Evolutionary conservation across 2,113 vertebrate genomes (phyloP).

Genomic region (Scatophagus argus): DNA sequence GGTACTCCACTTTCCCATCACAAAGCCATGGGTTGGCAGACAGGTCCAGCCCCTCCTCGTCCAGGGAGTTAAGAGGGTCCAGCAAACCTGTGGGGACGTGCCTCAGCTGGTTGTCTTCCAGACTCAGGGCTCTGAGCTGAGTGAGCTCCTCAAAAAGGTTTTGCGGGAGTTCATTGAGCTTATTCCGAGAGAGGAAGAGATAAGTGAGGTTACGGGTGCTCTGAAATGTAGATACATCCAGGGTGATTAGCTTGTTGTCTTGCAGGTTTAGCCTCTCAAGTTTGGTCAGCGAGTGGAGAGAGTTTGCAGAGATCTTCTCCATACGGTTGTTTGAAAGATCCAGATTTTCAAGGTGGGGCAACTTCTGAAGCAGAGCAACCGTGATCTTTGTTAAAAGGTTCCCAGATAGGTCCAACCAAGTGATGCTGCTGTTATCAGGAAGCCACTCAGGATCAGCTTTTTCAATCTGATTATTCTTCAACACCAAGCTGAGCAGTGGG

Average conservation of each 20-base stretch:
- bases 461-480: constrained; percentile 84
- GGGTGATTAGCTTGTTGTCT: constrained; percentile 78
- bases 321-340: constrained; percentile 86
- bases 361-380: constrained; percentile 59
- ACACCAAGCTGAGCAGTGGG: constrained; percentile 81
- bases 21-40: constrained; percentile 88
- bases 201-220: constrained; percentile 64
- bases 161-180: constrained; percentile 67
- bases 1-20: constrained; percentile 66
- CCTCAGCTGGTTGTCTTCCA: constrained; percentile 84
- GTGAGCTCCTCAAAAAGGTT: constrained; percentile 71
- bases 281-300: constrained; percentile 58
- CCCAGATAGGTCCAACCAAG: constrained; percentile 83
- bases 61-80: constrained; percentile 66
- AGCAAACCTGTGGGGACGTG: constrained; percentile 70
- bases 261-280: constrained; percentile 85
- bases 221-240: constrained; percentile 67
- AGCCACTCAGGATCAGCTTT: constrained; percentile 72
- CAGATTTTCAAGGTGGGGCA: constrained; percentile 78
- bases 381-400: constrained; percentile 81
- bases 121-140: constrained; percentile 73
- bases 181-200: constrained; percentile 86
- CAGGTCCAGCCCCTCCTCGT: constrained; percentile 83
- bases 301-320: constrained; percentile 60
- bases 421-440: constrained; percentile 71